phyloP scores from a whole-genome alignment of 1,140 invertebrate species.

The Mactra quadrangularis region DNA sequence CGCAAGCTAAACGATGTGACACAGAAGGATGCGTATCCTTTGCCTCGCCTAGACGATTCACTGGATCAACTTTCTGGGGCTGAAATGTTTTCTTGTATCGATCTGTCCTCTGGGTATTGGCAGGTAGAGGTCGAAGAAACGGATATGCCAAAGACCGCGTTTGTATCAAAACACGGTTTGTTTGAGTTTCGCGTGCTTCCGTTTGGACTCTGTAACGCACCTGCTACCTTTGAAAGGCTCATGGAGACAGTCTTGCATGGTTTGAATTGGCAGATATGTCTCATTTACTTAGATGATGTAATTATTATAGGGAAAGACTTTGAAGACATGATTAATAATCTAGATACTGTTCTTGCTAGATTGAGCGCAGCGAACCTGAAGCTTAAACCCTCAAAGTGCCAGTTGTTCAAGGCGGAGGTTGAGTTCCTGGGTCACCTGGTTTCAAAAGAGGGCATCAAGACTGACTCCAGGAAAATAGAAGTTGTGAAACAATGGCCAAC shows the following conservation, averaged over 20 bases:
- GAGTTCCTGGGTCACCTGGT: conserved; percentile 12
- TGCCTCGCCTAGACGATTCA: conserved; percentile 52
- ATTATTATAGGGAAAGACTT: conserved; percentile 49
- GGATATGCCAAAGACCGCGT: background rate
- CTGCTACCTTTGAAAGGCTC: conserved; percentile 63
- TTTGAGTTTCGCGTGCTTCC: background rate
- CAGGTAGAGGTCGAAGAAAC: conserved; percentile 63
- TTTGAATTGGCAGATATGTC: conserved; percentile 62
- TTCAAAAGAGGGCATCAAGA: background rate
- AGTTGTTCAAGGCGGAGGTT: conserved; percentile 33
- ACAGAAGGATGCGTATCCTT: conserved; percentile 54
- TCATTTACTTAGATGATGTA: conserved; percentile 53
- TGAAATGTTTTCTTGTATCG: conserved; percentile 51
- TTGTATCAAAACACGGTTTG: background rate
- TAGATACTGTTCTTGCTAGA: conserved; percentile 29
- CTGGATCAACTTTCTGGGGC: conserved; percentile 47
- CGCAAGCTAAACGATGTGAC: conserved; percentile 69
- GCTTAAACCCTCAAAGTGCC: conserved; percentile 37
- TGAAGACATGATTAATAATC: conserved; percentile 32
- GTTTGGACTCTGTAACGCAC: conserved; percentile 42
- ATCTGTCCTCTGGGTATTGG: conserved; percentile 33
- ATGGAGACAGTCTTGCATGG: conserved; percentile 69
- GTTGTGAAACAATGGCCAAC: conserved; percentile 34
- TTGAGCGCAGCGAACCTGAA: conserved; percentile 15
- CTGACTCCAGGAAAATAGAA: background rate